Conservation (phyloP, 2,888 invertebrate genomes). For the Phyllotreta cruciferae region DNA sequence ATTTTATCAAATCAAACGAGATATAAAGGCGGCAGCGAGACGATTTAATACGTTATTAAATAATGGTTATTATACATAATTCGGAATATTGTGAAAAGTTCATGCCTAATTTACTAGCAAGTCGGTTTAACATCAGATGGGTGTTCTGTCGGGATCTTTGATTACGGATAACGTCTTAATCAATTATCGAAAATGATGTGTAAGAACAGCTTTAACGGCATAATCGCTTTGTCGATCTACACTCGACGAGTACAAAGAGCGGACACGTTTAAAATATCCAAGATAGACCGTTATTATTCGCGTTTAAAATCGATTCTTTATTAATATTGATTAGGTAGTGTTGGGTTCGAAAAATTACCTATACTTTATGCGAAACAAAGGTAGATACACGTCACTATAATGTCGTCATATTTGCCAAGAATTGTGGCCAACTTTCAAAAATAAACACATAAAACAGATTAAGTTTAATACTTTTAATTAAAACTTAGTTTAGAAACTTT, state of each 20-base stretch:
- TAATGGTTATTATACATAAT: slow-evolving; percentile 21
- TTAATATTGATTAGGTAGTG: too few species aligned
- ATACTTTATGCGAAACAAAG: too few species aligned
- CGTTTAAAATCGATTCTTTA: too few species aligned
- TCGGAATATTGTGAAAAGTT: slow-evolving; percentile 29
- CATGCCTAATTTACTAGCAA: slow-evolving; percentile 24
- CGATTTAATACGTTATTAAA: background rate
- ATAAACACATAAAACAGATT: too few species aligned
- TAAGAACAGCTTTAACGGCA: slow-evolving; percentile 24
- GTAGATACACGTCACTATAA: too few species aligned
- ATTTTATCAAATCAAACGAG: too few species aligned
- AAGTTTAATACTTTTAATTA: too few species aligned
- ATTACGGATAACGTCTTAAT: slow-evolving; percentile 25
- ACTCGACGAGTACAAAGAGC: background rate
- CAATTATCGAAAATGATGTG: slow-evolving; percentile 29
- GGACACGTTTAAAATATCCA: background rate
- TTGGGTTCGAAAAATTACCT: too few species aligned
- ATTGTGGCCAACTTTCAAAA: too few species aligned
- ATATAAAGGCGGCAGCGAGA: too few species aligned
- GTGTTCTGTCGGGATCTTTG: slow-evolving; percentile 26
- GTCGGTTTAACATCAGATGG: slow-evolving; percentile 27
- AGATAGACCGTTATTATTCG: slow-evolving; percentile 4
- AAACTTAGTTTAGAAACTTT: too few species aligned
- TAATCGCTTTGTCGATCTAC: slow-evolving; percentile 3
- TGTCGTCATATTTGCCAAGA: too few species aligned